Evolutionary conservation across 1,140 invertebrate genomes (phyloP).

Genomic region (Leptoteleia sp.): DNA sequence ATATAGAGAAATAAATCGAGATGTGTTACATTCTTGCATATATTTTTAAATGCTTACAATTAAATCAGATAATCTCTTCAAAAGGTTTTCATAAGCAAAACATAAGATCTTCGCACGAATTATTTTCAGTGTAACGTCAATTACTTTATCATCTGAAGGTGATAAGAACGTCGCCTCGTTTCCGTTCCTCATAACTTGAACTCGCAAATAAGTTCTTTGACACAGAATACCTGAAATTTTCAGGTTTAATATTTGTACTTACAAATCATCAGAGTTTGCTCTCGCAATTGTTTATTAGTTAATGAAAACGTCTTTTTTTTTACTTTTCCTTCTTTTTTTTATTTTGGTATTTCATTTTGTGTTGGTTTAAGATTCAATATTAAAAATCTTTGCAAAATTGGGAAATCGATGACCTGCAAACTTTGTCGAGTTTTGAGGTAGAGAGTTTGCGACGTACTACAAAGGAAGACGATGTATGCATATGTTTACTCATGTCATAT

Average conservation of each 20-base stretch:
- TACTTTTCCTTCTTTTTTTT: slow-evolving; percentile 7
- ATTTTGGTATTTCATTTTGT: no score
- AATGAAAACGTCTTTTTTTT: slow-evolving; percentile 2
- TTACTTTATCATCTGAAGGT: slow-evolving; percentile 29
- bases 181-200: slow-evolving; percentile 57
- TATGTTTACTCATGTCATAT: slow-evolving; percentile 42
- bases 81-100: no score
- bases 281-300: slow-evolving; percentile 16
- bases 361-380: slow-evolving; percentile 13
- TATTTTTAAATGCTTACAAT: no score
- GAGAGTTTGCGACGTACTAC: slow-evolving; percentile 58
- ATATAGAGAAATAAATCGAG: no score
- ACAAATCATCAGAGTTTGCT: slow-evolving; percentile 42
- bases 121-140: slow-evolving; percentile 5
- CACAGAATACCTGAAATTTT: slow-evolving; percentile 37
- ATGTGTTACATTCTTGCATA: no score
- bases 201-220: slow-evolving; percentile 16
- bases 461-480: slow-evolving; percentile 56
- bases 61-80: background rate
- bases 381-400: slow-evolving; percentile 50
- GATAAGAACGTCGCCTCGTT: slow-evolving; percentile 57
- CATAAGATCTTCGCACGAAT: background rate
- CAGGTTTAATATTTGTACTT: slow-evolving; percentile 57
- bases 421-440: slow-evolving; percentile 62
- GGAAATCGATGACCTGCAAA: slow-evolving; percentile 51